Base-by-base conservation (phyloP, 2,888 invertebrate genomes). In the Oxyteleia sp. region DNA sequence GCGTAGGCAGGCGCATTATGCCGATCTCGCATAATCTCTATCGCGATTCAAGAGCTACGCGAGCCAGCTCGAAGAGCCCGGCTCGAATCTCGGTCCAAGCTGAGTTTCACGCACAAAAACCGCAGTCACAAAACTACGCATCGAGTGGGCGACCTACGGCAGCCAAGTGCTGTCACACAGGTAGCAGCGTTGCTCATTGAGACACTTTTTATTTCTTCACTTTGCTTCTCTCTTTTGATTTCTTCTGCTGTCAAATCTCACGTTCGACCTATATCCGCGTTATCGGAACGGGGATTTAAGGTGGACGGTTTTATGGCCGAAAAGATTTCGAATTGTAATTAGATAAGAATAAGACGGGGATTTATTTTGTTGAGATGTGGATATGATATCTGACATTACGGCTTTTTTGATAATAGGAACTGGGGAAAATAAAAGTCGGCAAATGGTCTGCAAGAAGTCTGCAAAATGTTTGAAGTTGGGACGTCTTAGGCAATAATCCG, bases 11-110 rank as follows among this genome's bases (percentile, higher is more conserved):
- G 18, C 23, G 20, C 26, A 66, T 66, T 66, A 76, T 66, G 75
- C 32, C 59, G 64, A 90, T 89, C 89, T 86, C 72, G 87, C 76
- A 53, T 35, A 86, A 85, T 88, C 85, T 87, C 82, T 66, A 82
- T 83, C 49, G 76, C 76, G 57, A 49, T 66, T 72, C 64, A 66
- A 66, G 57, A 63, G 79, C 66, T 68, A 64, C 68, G 49, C 59
- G 16, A 72, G 64, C 66, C 66, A 66, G 38, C n/a, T 18, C 20
- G 45, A 13, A 16, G 41, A 41, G 35, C 57, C 59, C 64, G 35
- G 49, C 20, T 55, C n/a, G 29, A 20, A 20, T 26, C 63, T 35
- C 23, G 29, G 29, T 29, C 41, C 43, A 16, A 15, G 15, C 20
- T 41, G 59, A 51, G 68, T 51, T 74, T 47, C 76, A 51, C 68